phyloP scores from a whole-genome alignment of 2,888 invertebrate species.

The Saturnia pavonia region DNA sequence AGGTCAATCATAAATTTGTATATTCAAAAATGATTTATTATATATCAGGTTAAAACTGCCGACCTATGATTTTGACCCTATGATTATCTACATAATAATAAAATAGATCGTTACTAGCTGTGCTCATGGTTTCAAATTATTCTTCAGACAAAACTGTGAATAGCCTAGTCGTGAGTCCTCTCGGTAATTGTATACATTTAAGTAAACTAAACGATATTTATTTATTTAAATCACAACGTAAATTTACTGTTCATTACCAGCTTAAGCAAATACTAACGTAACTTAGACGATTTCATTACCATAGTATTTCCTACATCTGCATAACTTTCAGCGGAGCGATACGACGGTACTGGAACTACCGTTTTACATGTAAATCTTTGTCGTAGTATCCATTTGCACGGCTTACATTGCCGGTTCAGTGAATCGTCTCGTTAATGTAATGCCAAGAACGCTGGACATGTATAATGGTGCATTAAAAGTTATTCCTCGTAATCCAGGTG shows the following conservation, averaged over 20 bases:
- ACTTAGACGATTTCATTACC: conserved; percentile 50
- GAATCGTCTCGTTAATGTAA: conserved; percentile 23
- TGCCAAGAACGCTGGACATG: conserved; percentile 32
- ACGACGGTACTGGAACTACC: conserved; percentile 27
- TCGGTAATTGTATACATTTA: too few relatives aligned
- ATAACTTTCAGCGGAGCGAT: conserved; percentile 39
- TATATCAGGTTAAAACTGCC: not conserved
- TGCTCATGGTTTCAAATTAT: too few relatives aligned
- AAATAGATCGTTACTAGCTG: not conserved
- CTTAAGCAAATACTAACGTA: conserved; percentile 28
- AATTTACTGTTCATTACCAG: conserved; percentile 12
- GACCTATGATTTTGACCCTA: not conserved
- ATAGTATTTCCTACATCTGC: conserved; percentile 52
- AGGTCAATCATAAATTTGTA: not conserved
- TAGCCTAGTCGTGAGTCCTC: too few relatives aligned
- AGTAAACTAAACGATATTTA: not conserved
- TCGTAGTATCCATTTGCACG: conserved; percentile 31
- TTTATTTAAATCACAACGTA: not conserved
- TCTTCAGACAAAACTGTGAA: too few relatives aligned
- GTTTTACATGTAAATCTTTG: conserved; percentile 47
- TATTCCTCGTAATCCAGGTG: conserved; percentile 37
- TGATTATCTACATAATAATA: not conserved
- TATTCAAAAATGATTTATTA: not conserved
- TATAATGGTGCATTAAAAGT: conserved; percentile 31
- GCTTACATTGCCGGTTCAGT: conserved; percentile 40